Evolutionary conservation across 2,113 vertebrate species (phyloP).

Genomic region (Myrmophylax atrothorax): DNA sequence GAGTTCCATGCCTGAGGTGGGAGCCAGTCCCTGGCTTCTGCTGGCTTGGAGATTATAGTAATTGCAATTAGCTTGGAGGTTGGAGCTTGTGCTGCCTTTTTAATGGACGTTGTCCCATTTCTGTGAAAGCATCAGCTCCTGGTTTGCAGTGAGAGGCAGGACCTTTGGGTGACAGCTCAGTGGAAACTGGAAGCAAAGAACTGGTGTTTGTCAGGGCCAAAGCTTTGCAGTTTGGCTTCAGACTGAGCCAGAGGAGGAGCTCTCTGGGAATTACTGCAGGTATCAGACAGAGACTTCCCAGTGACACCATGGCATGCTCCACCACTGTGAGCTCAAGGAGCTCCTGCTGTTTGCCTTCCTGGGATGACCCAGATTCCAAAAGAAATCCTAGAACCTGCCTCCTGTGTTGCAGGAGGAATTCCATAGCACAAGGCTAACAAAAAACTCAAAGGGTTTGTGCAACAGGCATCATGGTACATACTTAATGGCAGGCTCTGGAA

Average conservation of each 20-base stretch:
- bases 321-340: background rate
- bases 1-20: background rate
- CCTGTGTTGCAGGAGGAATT: background rate
- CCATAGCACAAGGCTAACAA: background rate
- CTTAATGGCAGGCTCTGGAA: background rate
- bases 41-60: background rate
- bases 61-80: background rate
- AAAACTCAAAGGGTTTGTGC: background rate
- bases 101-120: background rate
- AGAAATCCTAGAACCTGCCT: background rate
- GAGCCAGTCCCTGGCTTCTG: background rate
- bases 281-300: background rate
- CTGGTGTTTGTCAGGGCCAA: background rate
- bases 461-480: rapidly evolving
- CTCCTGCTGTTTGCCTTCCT: background rate
- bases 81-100: background rate
- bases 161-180: background rate
- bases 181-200: background rate
- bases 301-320: background rate
- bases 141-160: background rate
- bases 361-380: background rate
- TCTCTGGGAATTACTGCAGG: background rate
- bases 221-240: background rate
- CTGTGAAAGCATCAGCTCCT: background rate
- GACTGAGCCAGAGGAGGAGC: background rate